These are phyloP conservation scores for Teleopsis dalmanni DNA, from an alignment of 1,140 invertebrate genomes.

Conservation along the genomic window DNA sequence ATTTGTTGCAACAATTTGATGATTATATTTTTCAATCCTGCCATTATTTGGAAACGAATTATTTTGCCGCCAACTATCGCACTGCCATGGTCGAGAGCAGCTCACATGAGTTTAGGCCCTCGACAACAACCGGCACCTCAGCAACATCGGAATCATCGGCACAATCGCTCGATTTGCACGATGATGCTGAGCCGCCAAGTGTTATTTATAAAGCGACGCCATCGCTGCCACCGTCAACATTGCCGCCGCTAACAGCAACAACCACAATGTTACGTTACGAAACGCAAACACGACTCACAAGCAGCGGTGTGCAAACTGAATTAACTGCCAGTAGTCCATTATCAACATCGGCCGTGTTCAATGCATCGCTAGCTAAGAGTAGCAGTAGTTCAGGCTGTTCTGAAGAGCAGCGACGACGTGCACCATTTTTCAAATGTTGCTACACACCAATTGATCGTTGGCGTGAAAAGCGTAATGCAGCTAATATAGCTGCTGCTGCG, in stretches of 20 bases:
- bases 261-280: constrained; percentile 11
- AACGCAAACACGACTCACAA: constrained; percentile 32
- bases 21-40: constrained; percentile 42
- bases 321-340: constrained; percentile 19
- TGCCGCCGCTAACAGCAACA: background rate
- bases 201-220: constrained; percentile 32
- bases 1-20: constrained; percentile 33
- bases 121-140: constrained; percentile 27
- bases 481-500: constrained; percentile 2
- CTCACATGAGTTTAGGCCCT: constrained; percentile 40
- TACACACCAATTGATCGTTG: constrained; percentile 41
- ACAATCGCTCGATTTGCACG: constrained; percentile 37
- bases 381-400: constrained; percentile 7
- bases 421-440: constrained; percentile 40
- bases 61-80: constrained; percentile 42
- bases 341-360: background rate
- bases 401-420: constrained; percentile 13
- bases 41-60: constrained; percentile 43
- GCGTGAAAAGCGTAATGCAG: constrained; percentile 28
- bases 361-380: constrained; percentile 13
- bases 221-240: constrained; percentile 10
- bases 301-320: constrained; percentile 37
- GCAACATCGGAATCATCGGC: constrained; percentile 34
- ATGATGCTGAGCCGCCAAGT: constrained; percentile 33
- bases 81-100: constrained; percentile 44